Base-by-base conservation (phyloP, 2,797 vertebrate genomes). In the Brachyalestes nurse region DNA sequence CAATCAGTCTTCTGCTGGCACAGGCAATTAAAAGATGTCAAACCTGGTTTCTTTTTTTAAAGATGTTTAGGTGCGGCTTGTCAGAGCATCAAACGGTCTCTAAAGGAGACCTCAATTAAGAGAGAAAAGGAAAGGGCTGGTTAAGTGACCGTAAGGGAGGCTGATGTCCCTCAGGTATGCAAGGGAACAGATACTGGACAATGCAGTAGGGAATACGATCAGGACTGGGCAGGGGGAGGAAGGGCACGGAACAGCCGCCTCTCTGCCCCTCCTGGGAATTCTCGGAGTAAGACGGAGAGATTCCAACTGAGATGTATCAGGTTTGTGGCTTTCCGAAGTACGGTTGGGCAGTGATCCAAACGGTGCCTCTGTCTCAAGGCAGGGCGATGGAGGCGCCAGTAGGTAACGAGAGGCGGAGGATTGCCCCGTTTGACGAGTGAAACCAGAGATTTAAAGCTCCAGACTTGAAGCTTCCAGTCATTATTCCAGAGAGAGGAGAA, bases 381-480 rank as follows among this genome's bases (percentile, higher is more conserved):
- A 92, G 94, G 94, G 93, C 96, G 94, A 93, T 88, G 89, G 92
- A 94, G 96, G 96, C 94, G 94, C 97, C 96, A 95, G 84, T 92
- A 95, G 93, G 95, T 96, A 97, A 96, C 93, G 66, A 94, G 95
- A 87, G 95, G 94, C 90, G 92, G 88, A 88, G 89, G 87, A 79
- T 82, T 87, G 88, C 87, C 17, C 88, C 93, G 94, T 93, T 79
- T 96, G 96, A 92, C 93, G 93, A 91, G 91, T 93, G 97, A 96
- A 98, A 99, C 94, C 92, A 84, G 96, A 97, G 96, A 94, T 94
- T 93, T 79, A 83, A 92, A 94, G 95, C 92, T 91, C 91, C 90
- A 94, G 93, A 84, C 93, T 93, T 90, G 93, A 95, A 95, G 93
- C 92, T 83, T 92, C 88, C 87, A 91, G 91, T 86, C 90, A 87